Evolutionary conservation across 1,140 invertebrate species (phyloP).

Genomic region (Watersipora subatra): DNA sequence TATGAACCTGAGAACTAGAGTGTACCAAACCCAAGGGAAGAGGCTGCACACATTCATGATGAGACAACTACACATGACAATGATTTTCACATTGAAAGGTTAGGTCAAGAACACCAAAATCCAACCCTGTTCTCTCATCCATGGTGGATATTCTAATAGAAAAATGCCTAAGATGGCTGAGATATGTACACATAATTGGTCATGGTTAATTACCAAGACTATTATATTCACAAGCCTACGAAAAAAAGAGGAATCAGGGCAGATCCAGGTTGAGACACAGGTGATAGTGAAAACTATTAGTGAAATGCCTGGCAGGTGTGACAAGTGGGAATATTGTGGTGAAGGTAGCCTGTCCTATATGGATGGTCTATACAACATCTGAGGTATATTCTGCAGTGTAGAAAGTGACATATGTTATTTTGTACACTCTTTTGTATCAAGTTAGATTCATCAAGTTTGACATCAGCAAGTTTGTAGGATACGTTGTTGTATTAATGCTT

Average conservation of each 20-base stretch:
- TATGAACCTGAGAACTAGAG: too few species aligned
- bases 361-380: too few species aligned
- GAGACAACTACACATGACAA: background rate
- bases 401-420: too few species aligned
- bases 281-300: conserved; percentile 1
- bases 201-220: background rate
- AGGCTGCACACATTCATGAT: background rate
- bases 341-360: too few species aligned
- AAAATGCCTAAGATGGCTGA: background rate
- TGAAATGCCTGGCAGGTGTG: background rate
- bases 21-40: background rate
- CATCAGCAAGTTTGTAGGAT: too few species aligned
- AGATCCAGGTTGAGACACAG: background rate
- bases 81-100: background rate
- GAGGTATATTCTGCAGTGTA: too few species aligned
- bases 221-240: background rate
- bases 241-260: background rate
- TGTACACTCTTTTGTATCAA: too few species aligned
- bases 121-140: background rate
- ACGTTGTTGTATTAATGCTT: too few species aligned
- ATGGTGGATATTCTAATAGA: background rate
- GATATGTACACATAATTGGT: background rate
- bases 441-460: too few species aligned
- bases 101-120: background rate
- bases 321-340: too few species aligned